Evolutionary conservation across 2,113 vertebrate genomes (phyloP).

Genomic region (Phaetusa simplex): DNA sequence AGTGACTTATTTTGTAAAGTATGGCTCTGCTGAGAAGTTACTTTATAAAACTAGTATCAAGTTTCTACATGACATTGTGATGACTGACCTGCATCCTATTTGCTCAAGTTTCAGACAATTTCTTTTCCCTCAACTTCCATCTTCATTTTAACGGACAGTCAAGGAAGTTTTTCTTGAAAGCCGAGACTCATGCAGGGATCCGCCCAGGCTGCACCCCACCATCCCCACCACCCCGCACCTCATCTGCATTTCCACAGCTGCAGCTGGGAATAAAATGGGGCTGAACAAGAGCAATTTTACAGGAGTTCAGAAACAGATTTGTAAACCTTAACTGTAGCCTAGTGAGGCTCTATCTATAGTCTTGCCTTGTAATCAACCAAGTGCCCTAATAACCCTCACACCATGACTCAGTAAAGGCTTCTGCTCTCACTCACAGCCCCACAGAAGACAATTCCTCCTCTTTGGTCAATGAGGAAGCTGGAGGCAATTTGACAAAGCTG

Average conservation of each 20-base stretch:
- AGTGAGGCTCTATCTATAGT: background rate
- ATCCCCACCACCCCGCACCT: background rate
- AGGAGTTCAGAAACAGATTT: background rate
- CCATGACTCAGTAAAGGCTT: background rate
- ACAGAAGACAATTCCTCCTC: background rate
- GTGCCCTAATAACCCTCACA: background rate
- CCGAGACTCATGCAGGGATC: background rate
- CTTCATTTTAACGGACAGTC: background rate
- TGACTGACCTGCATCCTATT: background rate
- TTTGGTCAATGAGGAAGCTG: background rate
- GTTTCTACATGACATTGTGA: background rate
- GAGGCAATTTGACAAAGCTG: background rate
- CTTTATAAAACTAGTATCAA: background rate
- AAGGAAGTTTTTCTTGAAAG: background rate
- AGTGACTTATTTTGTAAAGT: background rate
- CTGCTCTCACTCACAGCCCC: background rate
- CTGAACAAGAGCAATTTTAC: background rate
- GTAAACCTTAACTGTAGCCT: background rate
- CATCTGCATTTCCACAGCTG: background rate
- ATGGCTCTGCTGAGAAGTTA: background rate
- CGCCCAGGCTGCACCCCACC: background rate
- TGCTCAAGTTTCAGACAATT: background rate
- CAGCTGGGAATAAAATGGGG: accelerated
- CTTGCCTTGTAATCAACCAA: background rate
- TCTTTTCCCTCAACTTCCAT: background rate